Base-by-base conservation (phyloP, 1,140 invertebrate species). In the Macrobrachium nipponense region DNA sequence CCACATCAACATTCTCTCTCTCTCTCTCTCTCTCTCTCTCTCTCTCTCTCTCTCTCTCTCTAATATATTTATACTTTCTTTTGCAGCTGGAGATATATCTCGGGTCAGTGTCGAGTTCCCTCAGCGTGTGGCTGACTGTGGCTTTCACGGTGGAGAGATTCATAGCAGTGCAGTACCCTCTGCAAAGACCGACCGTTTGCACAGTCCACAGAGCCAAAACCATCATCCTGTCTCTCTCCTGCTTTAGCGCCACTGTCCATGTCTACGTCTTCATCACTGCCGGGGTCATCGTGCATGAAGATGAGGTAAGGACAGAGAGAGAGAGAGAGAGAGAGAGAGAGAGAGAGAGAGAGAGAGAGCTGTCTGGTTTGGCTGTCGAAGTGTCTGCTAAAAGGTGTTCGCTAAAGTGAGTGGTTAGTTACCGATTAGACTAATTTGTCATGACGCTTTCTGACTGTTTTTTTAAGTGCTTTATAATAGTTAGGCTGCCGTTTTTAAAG, bases 71-170 rank as follows among this genome's bases (percentile, higher is more conserved):
- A n/a, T n/a, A n/a, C n/a, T 20, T 62, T 43, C 8, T 93, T 93
- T 58, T 94, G 94, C 87, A 93, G 95, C 60, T 94, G 94, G 82
- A 85, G 64, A 85, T 85, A 62, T 85, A 85, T 76, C 76, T 85
- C 18, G 82, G 82, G 0, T 85, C 82, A 0, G 82, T 85, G 15
- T 85, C 76, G 80, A 93, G 94, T 89, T 95, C 95, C 89, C 92
- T 95, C 20, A 96, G 95, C 87, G 94, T 95, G 0, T 97, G 95
- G 95, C 93, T 96, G 78, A 95, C 96, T 2, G 95, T 97, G 10
- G 95, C 95, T 4, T 97, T 97, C 90, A 97, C 96, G 0, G 93
- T 96, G 0, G 96, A 98, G 90, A 91, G 96, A 43, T 97, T 96
- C 90, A 94, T 97, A 6, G 96, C 96, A 0, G 90, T 97, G 1